A percentile compares a stretch with the other conserved stretches of the same genome.
Conservation (phyloP, 2,797 vertebrate species). For the Acanthopagrus latus region DNA sequence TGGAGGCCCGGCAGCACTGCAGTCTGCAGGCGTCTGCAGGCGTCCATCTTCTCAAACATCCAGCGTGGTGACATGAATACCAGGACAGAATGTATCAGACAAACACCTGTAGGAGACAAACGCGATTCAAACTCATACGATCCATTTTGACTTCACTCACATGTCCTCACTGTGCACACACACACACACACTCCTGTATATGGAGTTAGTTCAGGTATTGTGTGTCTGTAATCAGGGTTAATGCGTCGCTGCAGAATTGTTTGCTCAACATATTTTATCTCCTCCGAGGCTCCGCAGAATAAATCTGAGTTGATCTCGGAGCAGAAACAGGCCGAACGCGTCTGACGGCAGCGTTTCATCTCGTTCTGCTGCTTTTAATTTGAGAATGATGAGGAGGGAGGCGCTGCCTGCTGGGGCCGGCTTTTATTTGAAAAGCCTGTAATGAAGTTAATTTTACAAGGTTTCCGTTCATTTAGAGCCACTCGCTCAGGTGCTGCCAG, state of each 20-base stretch:
- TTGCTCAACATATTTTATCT: constrained; percentile 1
- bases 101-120: too few relatives aligned
- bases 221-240: constrained; percentile 4
- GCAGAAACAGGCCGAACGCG: too few relatives aligned
- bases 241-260: background rate
- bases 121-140: too few relatives aligned
- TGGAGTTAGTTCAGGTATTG: background rate
- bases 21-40: too few relatives aligned
- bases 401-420: constrained; percentile 12
- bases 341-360: constrained; percentile 67
- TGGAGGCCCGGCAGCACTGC: too few relatives aligned
- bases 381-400: constrained; percentile 74
- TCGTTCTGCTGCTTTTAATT: constrained; percentile 72
- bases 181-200: too few relatives aligned
- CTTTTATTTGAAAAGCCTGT: constrained; percentile 72
- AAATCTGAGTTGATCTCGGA: background rate
- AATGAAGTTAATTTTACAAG: constrained; percentile 78
- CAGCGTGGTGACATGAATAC: too few relatives aligned
- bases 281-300: constrained; percentile 2
- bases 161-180: too few relatives aligned
- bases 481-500: constrained; percentile 70
- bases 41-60: too few relatives aligned
- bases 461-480: constrained; percentile 74
- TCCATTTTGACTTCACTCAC: too few relatives aligned
- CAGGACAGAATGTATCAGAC: too few relatives aligned